phyloP scores from a whole-genome alignment of 35 echinoderm and acorn worm genomes.

The Patiria miniata region DNA sequence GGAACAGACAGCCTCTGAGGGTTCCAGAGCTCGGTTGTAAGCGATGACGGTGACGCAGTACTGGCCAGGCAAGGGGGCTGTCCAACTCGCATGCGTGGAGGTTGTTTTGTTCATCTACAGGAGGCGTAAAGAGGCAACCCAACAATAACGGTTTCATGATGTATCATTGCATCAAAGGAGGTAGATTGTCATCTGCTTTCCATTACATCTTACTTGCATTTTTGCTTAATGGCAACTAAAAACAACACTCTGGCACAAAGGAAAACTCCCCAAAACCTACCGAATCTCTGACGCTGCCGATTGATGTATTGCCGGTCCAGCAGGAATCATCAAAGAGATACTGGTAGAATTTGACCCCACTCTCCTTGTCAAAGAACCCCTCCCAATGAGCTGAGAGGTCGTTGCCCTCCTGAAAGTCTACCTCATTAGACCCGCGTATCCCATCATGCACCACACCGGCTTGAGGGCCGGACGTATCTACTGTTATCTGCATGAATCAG shows the following conservation, averaged over 20 bases:
- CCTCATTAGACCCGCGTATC: constrained; percentile 20
- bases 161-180: neutral
- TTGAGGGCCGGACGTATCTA: constrained; percentile 45
- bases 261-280: neutral
- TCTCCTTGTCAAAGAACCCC: constrained; percentile 61
- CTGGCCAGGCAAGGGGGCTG: neutral
- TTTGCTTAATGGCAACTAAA: too few species aligned
- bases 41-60: constrained; percentile 52
- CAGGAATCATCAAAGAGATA: constrained; percentile 19
- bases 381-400: constrained; percentile 33
- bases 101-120: constrained; percentile 20
- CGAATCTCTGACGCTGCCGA: neutral
- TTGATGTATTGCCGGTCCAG: neutral
- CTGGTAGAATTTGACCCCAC: constrained; percentile 49
- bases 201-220: neutral
- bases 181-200: neutral
- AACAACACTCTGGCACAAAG: too few species aligned
- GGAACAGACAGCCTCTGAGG: constrained; percentile 42
- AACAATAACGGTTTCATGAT: neutral
- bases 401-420: constrained; percentile 43
- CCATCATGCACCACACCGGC: constrained; percentile 50
- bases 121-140: neutral
- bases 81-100: constrained; percentile 38
- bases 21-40: constrained; percentile 46
- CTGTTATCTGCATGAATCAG: constrained; percentile 20